phyloP scores from a whole-genome alignment of 2,113 vertebrate species.

The Panthera tigris region DNA sequence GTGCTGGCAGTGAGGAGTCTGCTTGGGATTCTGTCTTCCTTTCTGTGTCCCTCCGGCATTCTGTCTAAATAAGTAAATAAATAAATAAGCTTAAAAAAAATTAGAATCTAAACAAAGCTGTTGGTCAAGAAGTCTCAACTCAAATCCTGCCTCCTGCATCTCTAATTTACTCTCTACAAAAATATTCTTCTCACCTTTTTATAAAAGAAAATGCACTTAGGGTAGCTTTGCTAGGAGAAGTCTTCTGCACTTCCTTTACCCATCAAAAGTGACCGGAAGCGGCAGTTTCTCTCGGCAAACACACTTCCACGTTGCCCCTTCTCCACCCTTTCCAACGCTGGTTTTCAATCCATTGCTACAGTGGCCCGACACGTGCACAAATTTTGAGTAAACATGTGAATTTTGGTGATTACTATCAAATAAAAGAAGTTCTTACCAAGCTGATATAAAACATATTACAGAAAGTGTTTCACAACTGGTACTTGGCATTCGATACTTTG shows the following conservation, averaged over 20 bases:
- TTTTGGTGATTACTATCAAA: not conserved
- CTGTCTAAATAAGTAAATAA: too few relatives aligned
- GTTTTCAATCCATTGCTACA: not conserved
- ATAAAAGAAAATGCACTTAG: not conserved
- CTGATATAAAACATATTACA: not conserved
- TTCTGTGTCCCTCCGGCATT: too few relatives aligned
- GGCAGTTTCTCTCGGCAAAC: not conserved
- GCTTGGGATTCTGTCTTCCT: too few relatives aligned
- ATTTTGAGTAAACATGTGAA: not conserved
- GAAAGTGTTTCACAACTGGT: not conserved
- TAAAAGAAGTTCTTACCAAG: not conserved
- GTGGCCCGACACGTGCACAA: not conserved
- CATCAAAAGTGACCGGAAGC: not conserved
- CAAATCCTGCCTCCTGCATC: not conserved
- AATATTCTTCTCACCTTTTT: not conserved
- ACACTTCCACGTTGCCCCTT: rapidly evolving
- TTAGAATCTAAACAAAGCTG: not conserved
- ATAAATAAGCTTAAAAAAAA: not conserved
- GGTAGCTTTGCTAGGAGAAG: not conserved
- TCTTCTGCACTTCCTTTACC: not conserved
- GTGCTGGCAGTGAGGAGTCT: too few relatives aligned
- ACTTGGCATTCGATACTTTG: not conserved
- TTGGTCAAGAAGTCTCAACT: not conserved
- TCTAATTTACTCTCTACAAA: not conserved
- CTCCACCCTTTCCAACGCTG: rapidly evolving